phyloP scores from a whole-genome alignment of 2,888 invertebrate genomes.

The Anthrax anthrax region DNA sequence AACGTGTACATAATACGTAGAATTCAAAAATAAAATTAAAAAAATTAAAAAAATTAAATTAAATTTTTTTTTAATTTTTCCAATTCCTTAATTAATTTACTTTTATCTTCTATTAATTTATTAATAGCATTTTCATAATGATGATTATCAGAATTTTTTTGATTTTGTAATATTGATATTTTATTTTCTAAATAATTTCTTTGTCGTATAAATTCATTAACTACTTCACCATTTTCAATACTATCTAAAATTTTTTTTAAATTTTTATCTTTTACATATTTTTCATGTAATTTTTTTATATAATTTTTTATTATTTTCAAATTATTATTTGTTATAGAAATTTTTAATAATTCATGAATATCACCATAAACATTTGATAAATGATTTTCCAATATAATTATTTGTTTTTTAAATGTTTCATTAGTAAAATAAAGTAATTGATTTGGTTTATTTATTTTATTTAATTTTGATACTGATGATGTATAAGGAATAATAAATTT shows the following conservation, averaged over 20 bases:
- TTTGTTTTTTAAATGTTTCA: no score
- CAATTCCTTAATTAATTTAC: slow-evolving; percentile 59
- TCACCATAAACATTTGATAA: neutral
- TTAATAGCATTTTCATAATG: slow-evolving; percentile 35
- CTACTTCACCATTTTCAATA: neutral
- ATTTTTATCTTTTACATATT: slow-evolving; percentile 44
- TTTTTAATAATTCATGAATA: neutral
- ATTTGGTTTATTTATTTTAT: no score
- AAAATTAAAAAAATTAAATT: no score
- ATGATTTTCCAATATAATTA: neutral
- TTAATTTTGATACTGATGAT: no score
- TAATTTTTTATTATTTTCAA: neutral
- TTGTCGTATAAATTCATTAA: neutral
- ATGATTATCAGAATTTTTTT: slow-evolving; percentile 12
- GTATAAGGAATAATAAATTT: no score
- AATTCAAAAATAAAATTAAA: no score
- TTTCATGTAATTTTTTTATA: neutral
- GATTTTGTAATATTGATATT: slow-evolving; percentile 27
- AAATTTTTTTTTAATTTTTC: no score
- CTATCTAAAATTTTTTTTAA: slow-evolving; percentile 33
- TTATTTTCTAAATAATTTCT: neutral
- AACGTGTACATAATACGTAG: no score
- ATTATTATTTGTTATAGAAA: neutral
- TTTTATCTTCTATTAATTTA: slow-evolving; percentile 63
- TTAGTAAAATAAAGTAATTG: no score